Base-by-base conservation (phyloP, 1,140 invertebrate species). In the Eurytemora carolleeae region DNA sequence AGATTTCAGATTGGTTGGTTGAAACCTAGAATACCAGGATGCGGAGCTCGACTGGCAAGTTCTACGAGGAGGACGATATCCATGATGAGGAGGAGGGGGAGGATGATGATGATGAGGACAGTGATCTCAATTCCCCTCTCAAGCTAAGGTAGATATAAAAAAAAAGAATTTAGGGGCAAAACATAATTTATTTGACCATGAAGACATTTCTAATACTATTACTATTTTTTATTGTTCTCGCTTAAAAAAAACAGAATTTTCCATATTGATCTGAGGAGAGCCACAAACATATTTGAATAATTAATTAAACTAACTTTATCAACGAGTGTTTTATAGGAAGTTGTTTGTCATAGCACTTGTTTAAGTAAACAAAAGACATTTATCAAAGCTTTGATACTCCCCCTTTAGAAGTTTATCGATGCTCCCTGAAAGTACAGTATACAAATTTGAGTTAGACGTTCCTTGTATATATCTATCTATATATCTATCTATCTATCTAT, bases 81-180 rank as follows among this genome's bases (percentile, higher is more conserved):
- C n/a, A n/a, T n/a, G n/a, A n/a, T n/a, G n/a, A n/a, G n/a, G n/a
- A 66, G 55, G 64, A 63, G 12, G 62, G 63, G 61, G 67, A 67
- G 56, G 64, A 65, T 22, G 66, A 67, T 56, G 67, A 67, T 60
- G 86, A 89, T 76, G 80, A 88, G 78, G 84, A 85, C 71, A 44
- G 31, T 44, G 31, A 44, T 7, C 7, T 12, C 31, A 44, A 44
- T n/a, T 44, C 31, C 31, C 31, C 31, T n/a, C 31, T 44, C n/a
- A 44, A 44, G n/a, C n/a, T 44, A 44, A 44, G 31, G 31, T 44
- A 44, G n/a, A 7, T 12, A 44, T 44, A 12, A 12, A 12, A 44
- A 44, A n/a, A n/a, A n/a, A 44, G 31, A n/a, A 12, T 44, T 12
- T 44, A 44, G 7, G 31, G 31, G 31, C 7, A 12, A 44, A 44